Evolutionary conservation across 2,113 vertebrate genomes (phyloP).

Genomic region (Ranitomeya variabilis): DNA sequence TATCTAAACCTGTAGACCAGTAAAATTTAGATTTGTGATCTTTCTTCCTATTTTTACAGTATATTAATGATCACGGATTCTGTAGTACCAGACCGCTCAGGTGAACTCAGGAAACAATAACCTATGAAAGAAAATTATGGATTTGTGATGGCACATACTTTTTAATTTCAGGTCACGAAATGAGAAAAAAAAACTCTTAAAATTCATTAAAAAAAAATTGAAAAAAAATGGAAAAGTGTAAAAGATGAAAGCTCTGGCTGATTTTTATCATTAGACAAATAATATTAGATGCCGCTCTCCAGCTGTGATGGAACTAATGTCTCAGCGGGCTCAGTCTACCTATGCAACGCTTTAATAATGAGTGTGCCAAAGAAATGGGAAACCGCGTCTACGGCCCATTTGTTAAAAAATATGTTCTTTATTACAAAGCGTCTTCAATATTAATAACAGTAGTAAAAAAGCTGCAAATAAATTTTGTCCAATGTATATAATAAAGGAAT

Average conservation of each 20-base stretch:
- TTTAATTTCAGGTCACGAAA: background rate
- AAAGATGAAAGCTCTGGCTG: background rate
- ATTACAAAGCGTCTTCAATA: background rate
- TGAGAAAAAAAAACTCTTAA: background rate
- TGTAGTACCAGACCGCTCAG: background rate
- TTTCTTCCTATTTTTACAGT: background rate
- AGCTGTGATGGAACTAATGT: conserved; percentile 11
- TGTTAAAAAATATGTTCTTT: conserved; percentile 21
- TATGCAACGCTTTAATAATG: background rate
- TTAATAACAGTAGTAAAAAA: background rate
- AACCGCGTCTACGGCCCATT: background rate
- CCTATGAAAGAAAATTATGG: background rate
- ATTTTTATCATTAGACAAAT: conserved; percentile 20
- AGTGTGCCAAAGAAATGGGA: background rate
- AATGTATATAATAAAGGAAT: background rate
- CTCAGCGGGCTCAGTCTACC: conserved; percentile 13
- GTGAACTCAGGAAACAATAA: background rate
- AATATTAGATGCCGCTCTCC: conserved; percentile 8
- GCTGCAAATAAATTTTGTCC: background rate
- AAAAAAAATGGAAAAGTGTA: background rate
- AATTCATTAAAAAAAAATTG: background rate
- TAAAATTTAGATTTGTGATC: too few relatives aligned
- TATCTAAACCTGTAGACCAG: too few relatives aligned
- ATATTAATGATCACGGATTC: background rate
- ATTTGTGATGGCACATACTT: background rate